Percentiles rank a stretch among this genome's conserved stretches.
Evolutionary conservation across 2,888 invertebrate genomes (phyloP).

Genomic region (Drosophila atripex): DNA sequence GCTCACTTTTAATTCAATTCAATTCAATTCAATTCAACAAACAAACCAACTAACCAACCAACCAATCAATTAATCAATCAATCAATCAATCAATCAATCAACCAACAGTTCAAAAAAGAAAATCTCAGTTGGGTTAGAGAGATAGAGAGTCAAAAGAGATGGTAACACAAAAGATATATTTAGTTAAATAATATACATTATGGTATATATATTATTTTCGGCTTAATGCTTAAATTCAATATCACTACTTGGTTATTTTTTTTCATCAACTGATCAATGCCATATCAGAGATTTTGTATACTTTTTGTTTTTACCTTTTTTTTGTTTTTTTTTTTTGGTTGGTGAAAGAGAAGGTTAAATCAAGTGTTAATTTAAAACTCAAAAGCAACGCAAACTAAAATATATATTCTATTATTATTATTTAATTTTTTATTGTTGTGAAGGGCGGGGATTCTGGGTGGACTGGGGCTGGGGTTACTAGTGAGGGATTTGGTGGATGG

Average conservation of each 20-base stretch:
- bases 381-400: conserved; percentile 40
- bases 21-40: conserved; percentile 30
- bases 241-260: conserved; percentile 51
- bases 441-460: not conserved
- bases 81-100: conserved; percentile 71
- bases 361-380: conserved; percentile 36
- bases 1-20: conserved; percentile 30
- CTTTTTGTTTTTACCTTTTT: conserved; percentile 37
- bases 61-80: conserved; percentile 71
- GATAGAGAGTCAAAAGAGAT: conserved; percentile 31
- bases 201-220: conserved; percentile 56
- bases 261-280: conserved; percentile 49
- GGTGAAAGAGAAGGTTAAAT: conserved; percentile 45
- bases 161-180: conserved; percentile 59
- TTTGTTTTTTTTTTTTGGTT: conserved; percentile 28
- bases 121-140: conserved; percentile 32
- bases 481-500: not conserved
- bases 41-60: conserved; percentile 72
- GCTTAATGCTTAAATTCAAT: conserved; percentile 47
- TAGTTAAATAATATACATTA: conserved; percentile 51
- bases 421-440: conserved; percentile 47
- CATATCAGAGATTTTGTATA: conserved; percentile 39
- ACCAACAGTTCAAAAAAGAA: conserved; percentile 68
- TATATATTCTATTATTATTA: conserved; percentile 43
- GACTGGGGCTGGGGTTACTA: not conserved